These are phyloP conservation scores for Noturus placidus DNA, from an alignment of 2,113 vertebrate species.

Conservation along the genomic window DNA sequence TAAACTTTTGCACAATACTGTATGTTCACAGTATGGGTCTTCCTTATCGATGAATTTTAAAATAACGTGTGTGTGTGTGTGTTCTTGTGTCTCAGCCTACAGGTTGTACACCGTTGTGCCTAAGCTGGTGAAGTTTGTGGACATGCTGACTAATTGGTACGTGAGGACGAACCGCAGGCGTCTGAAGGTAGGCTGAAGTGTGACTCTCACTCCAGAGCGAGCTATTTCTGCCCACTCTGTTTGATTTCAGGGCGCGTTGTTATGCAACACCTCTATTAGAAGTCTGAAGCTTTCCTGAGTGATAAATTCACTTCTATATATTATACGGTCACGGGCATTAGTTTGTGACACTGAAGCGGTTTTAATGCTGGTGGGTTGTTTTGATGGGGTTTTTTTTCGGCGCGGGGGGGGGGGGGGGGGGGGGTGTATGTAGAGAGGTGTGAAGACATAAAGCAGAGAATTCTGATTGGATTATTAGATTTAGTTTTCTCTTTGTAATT, in stretches of 20 bases:
- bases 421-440: no score
- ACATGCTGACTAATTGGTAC: constrained; percentile 97
- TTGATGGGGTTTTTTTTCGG: no score
- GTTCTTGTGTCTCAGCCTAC: constrained; percentile 76
- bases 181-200: constrained; percentile 81
- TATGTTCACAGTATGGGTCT: background rate
- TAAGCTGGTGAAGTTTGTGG: constrained; percentile 93
- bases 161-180: constrained; percentile 93
- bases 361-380: background rate
- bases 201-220: constrained; percentile 24
- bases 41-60: background rate
- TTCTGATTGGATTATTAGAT: background rate
- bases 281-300: background rate
- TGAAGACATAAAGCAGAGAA: background rate
- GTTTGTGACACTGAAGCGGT: background rate
- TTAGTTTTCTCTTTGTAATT: background rate
- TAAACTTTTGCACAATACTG: no score
- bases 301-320: background rate
- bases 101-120: constrained; percentile 94
- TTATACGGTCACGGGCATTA: no score
- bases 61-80: background rate
- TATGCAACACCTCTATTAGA: constrained; percentile 1
- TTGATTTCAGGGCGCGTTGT: constrained; percentile 4
- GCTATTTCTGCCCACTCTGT: constrained; percentile 21
- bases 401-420: no score